phyloP scores from a whole-genome alignment of 2,888 invertebrate species.

The Volucella inanis region DNA sequence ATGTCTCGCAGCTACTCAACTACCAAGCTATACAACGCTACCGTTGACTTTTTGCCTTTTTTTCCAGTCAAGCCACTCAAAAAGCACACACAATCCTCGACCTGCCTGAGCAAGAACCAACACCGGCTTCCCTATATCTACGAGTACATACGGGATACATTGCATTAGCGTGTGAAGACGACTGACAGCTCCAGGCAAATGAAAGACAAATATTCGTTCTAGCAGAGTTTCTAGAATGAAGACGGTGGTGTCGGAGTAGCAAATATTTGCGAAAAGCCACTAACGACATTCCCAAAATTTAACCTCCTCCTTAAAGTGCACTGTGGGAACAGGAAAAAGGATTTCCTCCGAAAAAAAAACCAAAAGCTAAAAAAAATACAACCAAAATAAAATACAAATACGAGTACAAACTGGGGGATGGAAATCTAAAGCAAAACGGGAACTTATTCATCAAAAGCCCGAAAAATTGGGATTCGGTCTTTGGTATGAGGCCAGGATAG shows the following conservation, averaged over 20 bases:
- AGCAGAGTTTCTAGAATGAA: slow-evolving; percentile 45
- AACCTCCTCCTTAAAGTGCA: slow-evolving; percentile 38
- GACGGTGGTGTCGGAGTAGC: slow-evolving; percentile 62
- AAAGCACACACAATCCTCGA: slow-evolving; percentile 30
- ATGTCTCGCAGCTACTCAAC: neutral
- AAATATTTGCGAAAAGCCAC: slow-evolving; percentile 70
- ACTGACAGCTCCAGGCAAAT: slow-evolving; percentile 72
- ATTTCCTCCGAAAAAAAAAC: slow-evolving; percentile 22
- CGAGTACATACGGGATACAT: slow-evolving; percentile 12
- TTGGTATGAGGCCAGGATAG: neutral
- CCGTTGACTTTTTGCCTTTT: slow-evolving; percentile 39
- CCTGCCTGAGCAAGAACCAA: neutral
- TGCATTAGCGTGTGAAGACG: slow-evolving; percentile 70
- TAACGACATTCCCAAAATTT: slow-evolving; percentile 62
- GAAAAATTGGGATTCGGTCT: slow-evolving; percentile 32
- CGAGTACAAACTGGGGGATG: neutral
- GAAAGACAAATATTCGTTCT: slow-evolving; percentile 72
- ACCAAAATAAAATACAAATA: too few species aligned
- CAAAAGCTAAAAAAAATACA: neutral
- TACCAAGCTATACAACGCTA: neutral
- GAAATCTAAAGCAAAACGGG: slow-evolving; percentile 35
- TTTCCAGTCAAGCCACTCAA: slow-evolving; percentile 51
- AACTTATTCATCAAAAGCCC: slow-evolving; percentile 14
- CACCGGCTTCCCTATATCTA: neutral
- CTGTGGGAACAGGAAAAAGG: slow-evolving; percentile 40